Conservation (phyloP, 2,797 vertebrate species). For the Lacerta agilis region DNA sequence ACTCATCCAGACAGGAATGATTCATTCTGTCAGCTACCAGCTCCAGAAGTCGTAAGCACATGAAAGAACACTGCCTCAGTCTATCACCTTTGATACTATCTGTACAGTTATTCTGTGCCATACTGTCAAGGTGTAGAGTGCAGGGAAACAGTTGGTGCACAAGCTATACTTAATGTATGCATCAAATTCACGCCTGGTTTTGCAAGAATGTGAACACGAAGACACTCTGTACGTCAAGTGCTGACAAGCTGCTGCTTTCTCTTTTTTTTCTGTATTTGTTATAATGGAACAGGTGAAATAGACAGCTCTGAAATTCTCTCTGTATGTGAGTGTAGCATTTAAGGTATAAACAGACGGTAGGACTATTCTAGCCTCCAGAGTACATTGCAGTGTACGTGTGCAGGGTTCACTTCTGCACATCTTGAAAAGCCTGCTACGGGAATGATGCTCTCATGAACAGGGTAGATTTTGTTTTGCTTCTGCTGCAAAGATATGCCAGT, state of each 20-base stretch:
- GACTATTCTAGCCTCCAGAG: background rate
- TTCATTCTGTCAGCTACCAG: conserved; percentile 12
- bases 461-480: background rate
- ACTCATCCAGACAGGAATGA: conserved; percentile 3
- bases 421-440: background rate
- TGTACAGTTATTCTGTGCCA: conserved; percentile 1
- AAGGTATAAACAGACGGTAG: background rate
- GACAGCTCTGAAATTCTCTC: background rate
- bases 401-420: background rate
- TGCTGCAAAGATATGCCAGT: background rate
- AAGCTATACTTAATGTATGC: conserved; percentile 15
- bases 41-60: background rate
- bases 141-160: background rate
- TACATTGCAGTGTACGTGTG: fast-evolving
- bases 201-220: background rate
- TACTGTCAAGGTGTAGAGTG: background rate
- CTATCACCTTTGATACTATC: conserved; percentile 31
- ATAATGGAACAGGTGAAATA: background rate
- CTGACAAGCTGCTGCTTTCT: background rate
- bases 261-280: background rate
- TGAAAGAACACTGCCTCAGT: background rate
- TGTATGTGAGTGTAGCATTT: background rate
- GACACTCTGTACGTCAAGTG: background rate
- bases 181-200: conserved; percentile 5
- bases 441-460: background rate